These are phyloP conservation scores for Melanerpes aurifrons DNA, from an alignment of 2,113 vertebrate genomes.

Conservation along the genomic window DNA sequence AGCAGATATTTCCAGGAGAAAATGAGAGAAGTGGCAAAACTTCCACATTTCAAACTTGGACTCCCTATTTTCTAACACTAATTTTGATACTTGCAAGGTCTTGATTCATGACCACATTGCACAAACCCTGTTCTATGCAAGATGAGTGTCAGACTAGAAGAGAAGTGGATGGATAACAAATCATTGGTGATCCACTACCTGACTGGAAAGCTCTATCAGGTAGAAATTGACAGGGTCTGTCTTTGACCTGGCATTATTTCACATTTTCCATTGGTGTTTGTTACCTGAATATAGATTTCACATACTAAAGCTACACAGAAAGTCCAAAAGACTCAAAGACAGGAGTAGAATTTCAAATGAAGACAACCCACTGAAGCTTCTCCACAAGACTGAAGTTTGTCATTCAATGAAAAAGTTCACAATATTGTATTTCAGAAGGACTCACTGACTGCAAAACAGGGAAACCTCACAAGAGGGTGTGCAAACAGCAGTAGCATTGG, in stretches of 20 bases:
- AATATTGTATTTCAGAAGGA: not conserved
- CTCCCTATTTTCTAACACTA: not conserved
- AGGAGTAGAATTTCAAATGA: conserved; percentile 15
- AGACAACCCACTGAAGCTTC: not conserved
- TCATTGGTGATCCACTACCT: not conserved
- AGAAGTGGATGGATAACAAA: not conserved
- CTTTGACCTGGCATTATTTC: not conserved
- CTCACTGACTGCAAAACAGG: not conserved
- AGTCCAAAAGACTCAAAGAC: not conserved
- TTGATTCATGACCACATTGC: not conserved
- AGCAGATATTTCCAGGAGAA: not conserved
- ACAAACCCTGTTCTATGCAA: not conserved
- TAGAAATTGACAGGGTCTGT: not conserved
- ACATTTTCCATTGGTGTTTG: not conserved
- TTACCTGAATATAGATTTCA: conserved; percentile 16
- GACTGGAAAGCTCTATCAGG: not conserved
- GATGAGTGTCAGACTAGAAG: not conserved
- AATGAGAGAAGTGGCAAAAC: not conserved
- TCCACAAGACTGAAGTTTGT: not conserved
- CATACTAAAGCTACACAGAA: not conserved
- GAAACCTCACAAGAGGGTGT: not conserved
- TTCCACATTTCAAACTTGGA: not conserved
- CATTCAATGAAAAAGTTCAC: not conserved
- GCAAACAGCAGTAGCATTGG: not conserved
- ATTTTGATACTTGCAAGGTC: not conserved